Percentiles rank a stretch among this genome's conserved stretches.
These are phyloP conservation scores for Himalopsyche tibetana DNA, from an alignment of 2,888 invertebrate species.

Conservation along the genomic window DNA sequence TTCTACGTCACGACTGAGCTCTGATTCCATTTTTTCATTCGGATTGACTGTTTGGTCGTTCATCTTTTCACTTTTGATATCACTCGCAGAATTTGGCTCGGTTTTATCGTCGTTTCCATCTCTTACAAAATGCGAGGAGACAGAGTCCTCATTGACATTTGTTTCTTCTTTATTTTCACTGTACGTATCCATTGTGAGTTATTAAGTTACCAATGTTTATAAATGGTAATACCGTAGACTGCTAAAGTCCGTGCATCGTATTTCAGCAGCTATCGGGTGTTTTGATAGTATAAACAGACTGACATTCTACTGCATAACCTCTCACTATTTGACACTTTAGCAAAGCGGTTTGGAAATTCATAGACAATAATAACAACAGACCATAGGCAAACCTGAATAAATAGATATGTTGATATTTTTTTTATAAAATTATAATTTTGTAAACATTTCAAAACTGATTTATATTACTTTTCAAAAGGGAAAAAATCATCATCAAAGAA, in stretches of 20 bases:
- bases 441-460: no score
- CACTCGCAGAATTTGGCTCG: not conserved
- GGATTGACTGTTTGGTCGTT: not conserved
- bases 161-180: not conserved
- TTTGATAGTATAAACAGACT: not conserved
- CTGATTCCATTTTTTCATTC: not conserved
- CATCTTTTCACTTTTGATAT: not conserved
- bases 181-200: not conserved
- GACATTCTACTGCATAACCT: slow-evolving; percentile 31
- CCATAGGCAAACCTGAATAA: not conserved
- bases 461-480: no score
- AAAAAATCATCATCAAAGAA: no score
- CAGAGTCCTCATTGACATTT: slow-evolving; percentile 18
- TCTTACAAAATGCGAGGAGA: not conserved
- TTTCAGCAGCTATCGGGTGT: not conserved
- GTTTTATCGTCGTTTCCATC: slow-evolving; percentile 18
- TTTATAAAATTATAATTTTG: no score
- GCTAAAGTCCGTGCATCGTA: not conserved
- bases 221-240: not conserved
- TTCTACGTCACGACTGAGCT: not conserved
- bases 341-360: slow-evolving; percentile 23
- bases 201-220: not conserved
- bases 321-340: slow-evolving; percentile 23
- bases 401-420: no score
- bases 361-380: slow-evolving; percentile 32